phyloP scores from a whole-genome alignment of 1,140 invertebrate genomes.

The Hyles euphorbiae region DNA sequence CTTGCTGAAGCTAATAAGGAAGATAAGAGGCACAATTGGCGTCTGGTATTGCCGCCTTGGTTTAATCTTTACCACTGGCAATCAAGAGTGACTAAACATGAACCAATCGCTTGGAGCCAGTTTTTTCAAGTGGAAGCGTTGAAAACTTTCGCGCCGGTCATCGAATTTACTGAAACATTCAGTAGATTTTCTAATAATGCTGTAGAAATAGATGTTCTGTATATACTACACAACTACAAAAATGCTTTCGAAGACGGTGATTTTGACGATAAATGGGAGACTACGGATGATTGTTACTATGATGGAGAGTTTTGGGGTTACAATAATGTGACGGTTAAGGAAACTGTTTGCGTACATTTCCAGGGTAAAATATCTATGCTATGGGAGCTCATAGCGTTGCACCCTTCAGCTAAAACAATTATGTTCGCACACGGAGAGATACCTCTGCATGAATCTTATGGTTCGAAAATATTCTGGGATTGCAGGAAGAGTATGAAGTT shows the following conservation, averaged over 20 bases:
- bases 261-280: conserved; percentile 89
- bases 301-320: conserved; percentile 70
- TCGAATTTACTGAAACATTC: conserved; percentile 92
- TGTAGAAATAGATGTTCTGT: conserved; percentile 82
- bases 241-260: conserved; percentile 88
- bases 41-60: conserved; percentile 93
- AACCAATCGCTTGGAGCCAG: conserved; percentile 82
- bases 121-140: conserved; percentile 94
- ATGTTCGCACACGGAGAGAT: conserved; percentile 93
- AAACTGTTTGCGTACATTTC: conserved; percentile 87
- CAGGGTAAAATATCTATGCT: conserved; percentile 87
- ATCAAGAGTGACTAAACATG: conserved; percentile 75
- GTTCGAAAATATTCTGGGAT: conserved; percentile 88
- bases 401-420: conserved; percentile 73
- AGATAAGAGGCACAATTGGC: conserved; percentile 69
- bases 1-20: conserved; percentile 78
- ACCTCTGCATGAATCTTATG: conserved; percentile 91
- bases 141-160: conserved; percentile 86
- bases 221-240: conserved; percentile 90
- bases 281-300: conserved; percentile 73
- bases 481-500: conserved; percentile 95
- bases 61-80: conserved; percentile 93
- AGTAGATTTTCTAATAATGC: conserved; percentile 45
- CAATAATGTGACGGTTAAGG: conserved; percentile 79
- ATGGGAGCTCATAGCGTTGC: conserved; percentile 68